Conservation (phyloP, 2,888 invertebrate species). For the Phragmatobia fuliginosa region DNA sequence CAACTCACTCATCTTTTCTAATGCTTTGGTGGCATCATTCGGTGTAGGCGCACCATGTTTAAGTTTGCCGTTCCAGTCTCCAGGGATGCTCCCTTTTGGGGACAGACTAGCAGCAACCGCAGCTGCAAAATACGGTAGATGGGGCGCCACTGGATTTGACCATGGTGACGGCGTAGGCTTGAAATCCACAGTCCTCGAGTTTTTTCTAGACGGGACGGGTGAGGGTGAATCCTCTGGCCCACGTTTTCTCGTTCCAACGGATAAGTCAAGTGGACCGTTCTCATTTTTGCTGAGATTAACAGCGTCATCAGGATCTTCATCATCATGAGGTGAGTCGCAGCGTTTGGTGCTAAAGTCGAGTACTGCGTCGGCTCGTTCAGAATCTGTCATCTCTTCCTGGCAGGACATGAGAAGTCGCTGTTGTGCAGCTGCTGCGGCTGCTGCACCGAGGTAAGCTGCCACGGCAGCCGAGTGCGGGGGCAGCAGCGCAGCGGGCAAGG, state of each 20-base stretch:
- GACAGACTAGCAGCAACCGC: slow-evolving; percentile 92
- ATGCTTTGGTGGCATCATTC: slow-evolving; percentile 94
- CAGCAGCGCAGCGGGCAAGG: slow-evolving; percentile 90
- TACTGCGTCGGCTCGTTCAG: slow-evolving; percentile 88
- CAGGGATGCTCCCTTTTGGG: slow-evolving; percentile 89
- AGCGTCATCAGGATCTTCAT: slow-evolving; percentile 88
- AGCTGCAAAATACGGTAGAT: slow-evolving; percentile 93
- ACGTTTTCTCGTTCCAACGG: slow-evolving; percentile 91
- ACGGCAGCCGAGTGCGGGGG: slow-evolving; percentile 94
- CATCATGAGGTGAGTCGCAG: slow-evolving; percentile 80
- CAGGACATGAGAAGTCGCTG: slow-evolving; percentile 93
- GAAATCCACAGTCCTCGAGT: slow-evolving; percentile 89
- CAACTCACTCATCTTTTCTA: slow-evolving; percentile 96
- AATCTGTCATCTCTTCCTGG: slow-evolving; percentile 89
- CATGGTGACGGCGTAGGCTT: slow-evolving; percentile 91
- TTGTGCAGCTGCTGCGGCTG: slow-evolving; percentile 90
- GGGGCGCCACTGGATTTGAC: slow-evolving; percentile 92
- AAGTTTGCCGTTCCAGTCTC: slow-evolving; percentile 93
- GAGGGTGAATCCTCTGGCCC: slow-evolving; percentile 88
- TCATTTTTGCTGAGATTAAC: slow-evolving; percentile 91
- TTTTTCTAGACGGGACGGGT: slow-evolving; percentile 89
- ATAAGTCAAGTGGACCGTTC: slow-evolving; percentile 92
- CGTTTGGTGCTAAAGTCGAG: slow-evolving; percentile 94
- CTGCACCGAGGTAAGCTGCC: slow-evolving; percentile 92
- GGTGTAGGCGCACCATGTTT: slow-evolving; percentile 89